A percentile compares a stretch with the other conserved stretches of the same genome.
These are phyloP conservation scores for Poecilia velifera DNA, from an alignment of 2,797 vertebrate species.

Conservation along the genomic window DNA sequence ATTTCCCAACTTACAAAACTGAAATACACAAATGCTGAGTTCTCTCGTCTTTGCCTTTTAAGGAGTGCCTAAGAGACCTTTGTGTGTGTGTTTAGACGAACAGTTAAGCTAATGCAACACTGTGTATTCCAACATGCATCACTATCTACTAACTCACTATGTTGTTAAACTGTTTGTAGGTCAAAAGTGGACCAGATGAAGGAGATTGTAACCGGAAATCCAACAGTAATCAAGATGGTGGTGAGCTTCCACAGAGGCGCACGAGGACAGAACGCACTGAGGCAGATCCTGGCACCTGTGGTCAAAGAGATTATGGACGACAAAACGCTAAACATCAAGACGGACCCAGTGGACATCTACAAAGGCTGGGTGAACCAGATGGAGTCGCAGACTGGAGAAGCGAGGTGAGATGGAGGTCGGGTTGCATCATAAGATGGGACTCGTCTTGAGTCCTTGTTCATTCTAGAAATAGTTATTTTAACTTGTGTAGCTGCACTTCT, in stretches of 20 bases:
- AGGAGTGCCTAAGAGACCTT: not conserved
- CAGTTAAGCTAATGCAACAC: not conserved
- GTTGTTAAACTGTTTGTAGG: conserved; percentile 66
- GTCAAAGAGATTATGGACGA: conserved; percentile 99
- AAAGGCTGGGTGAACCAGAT: conserved; percentile 99
- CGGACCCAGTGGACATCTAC: conserved; percentile 97
- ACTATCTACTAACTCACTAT: not conserved
- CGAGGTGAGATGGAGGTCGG: conserved; percentile 82
- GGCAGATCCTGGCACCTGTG: conserved; percentile 93
- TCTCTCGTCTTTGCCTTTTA: not conserved
- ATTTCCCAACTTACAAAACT: not conserved
- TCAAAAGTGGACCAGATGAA: conserved; percentile 98
- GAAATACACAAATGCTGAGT: not conserved
- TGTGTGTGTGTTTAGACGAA: not conserved
- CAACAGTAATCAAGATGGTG: conserved; percentile 99
- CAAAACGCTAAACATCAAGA: conserved; percentile 96
- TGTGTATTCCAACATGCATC: not conserved
- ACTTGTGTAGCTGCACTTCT: not conserved
- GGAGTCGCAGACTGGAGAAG: conserved; percentile 98
- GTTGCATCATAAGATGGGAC: not conserved
- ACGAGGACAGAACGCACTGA: conserved; percentile 92
- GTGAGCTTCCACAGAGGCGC: conserved; percentile 97
- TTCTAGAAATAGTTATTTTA: not conserved
- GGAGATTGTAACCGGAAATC: conserved; percentile 97
- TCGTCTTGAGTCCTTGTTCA: not conserved